These are phyloP conservation scores for Ashinkailepas kermadecensis DNA, from an alignment of 2,888 invertebrate genomes.

Conservation along the genomic window DNA sequence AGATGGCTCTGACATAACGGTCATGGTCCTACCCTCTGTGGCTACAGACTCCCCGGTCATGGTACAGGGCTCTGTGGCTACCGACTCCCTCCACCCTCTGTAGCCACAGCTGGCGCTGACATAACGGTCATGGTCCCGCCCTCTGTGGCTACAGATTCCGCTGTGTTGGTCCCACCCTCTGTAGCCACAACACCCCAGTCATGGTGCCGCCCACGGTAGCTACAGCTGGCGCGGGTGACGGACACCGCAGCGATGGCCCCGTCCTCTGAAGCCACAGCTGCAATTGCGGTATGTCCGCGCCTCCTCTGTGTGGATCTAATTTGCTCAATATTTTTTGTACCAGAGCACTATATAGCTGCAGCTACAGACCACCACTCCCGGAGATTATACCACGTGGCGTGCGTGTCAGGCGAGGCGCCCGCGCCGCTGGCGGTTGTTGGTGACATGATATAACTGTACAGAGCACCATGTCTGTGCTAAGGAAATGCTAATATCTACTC, in stretches of 20 bases:
- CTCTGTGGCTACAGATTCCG: neutral
- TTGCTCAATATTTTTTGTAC: neutral
- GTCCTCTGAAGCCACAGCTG: neutral
- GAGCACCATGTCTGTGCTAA: neutral
- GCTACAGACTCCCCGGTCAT: too few relatives aligned
- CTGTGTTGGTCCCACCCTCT: neutral
- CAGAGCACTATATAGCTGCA: neutral
- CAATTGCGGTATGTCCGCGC: neutral
- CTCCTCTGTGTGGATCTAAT: neutral
- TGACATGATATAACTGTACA: neutral
- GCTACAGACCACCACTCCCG: too few relatives aligned
- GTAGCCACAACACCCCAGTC: neutral
- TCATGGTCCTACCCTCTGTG: too few relatives aligned
- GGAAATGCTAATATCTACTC: neutral
- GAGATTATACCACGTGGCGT: neutral
- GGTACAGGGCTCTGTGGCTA: too few relatives aligned
- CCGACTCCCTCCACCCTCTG: too few relatives aligned
- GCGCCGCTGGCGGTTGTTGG: neutral
- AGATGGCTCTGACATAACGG: too few relatives aligned
- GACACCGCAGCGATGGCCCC: too few relatives aligned
- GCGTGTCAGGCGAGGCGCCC: too few relatives aligned
- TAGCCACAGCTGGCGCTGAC: too few relatives aligned
- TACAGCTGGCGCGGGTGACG: neutral
- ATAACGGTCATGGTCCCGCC: too few relatives aligned
- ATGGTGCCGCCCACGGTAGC: neutral